phyloP scores from a whole-genome alignment of 2,797 vertebrate species.

The Fundulus diaphanus region DNA sequence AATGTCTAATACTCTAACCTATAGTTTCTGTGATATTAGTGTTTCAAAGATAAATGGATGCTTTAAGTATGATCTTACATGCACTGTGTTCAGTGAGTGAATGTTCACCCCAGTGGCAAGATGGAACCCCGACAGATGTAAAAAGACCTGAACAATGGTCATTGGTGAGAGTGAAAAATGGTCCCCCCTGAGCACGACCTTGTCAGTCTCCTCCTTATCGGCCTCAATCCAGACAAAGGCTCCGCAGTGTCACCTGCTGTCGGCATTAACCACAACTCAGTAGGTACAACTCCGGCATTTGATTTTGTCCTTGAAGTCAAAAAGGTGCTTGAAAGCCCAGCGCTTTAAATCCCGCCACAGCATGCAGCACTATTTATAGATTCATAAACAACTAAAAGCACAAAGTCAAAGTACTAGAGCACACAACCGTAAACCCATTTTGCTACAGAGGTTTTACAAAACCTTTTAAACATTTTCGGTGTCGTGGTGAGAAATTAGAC shows the following conservation, averaged over 20 bases:
- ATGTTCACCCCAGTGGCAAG: constrained; percentile 13
- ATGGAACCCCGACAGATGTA: constrained; percentile 31
- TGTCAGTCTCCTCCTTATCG: constrained; percentile 63
- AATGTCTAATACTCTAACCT: neutral
- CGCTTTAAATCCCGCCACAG: constrained; percentile 7
- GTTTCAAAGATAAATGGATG: constrained; percentile 15
- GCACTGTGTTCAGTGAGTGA: constrained; percentile 1
- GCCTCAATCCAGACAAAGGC: constrained; percentile 63
- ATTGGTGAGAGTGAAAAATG: constrained; percentile 47
- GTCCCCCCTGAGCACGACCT: constrained; percentile 50
- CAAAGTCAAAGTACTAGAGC: neutral
- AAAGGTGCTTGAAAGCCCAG: constrained; percentile 28
- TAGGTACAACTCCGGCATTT: constrained; percentile 15
- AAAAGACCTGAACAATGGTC: constrained; percentile 44
- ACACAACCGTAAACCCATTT: constrained; percentile 4
- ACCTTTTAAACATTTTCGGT: constrained; percentile 1
- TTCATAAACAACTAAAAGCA: neutral
- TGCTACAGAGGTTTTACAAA: neutral
- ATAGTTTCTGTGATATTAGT: neutral
- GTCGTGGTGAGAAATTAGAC: constrained; percentile 17
- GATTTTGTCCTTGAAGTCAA: constrained; percentile 45
- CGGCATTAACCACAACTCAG: constrained; percentile 52
- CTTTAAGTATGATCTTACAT: neutral
- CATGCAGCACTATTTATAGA: constrained; percentile 4
- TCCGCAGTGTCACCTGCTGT: constrained; percentile 58